These are phyloP conservation scores for Papilio protenor DNA, from an alignment of 2,888 invertebrate species.

Conservation along the genomic window DNA sequence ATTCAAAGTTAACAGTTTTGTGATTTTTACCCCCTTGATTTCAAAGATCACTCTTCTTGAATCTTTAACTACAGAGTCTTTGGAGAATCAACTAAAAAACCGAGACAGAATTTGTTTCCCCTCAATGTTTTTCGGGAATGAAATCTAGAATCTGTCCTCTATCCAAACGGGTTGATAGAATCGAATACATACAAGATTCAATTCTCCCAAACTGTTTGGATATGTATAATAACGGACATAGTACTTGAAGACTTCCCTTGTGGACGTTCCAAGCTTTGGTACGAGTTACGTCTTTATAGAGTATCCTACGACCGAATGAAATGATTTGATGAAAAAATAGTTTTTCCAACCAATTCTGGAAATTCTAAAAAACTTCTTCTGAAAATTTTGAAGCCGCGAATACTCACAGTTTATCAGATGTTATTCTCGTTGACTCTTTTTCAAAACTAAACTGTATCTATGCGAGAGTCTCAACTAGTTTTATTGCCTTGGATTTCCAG, in stretches of 20 bases:
- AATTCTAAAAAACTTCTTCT: too few species aligned
- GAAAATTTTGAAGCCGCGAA: not conserved
- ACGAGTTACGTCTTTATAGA: not conserved
- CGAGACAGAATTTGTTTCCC: not conserved
- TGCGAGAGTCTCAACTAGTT: too few species aligned
- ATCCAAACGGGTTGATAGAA: not conserved
- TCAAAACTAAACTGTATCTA: too few species aligned
- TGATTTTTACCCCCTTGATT: too few species aligned
- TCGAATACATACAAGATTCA: not conserved
- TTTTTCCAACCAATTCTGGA: not conserved
- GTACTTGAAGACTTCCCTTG: not conserved
- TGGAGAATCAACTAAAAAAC: not conserved
- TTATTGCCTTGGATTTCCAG: too few species aligned
- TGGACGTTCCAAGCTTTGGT: not conserved
- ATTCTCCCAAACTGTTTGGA: conserved; percentile 2
- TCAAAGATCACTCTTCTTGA: not conserved
- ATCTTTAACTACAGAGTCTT: not conserved
- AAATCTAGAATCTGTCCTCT: not conserved
- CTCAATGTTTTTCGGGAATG: not conserved
- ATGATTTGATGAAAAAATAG: not conserved
- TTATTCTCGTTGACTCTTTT: too few species aligned
- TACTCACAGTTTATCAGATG: not conserved
- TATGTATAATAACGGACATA: not conserved
- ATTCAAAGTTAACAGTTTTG: too few species aligned
- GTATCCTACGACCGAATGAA: not conserved